Conservation (phyloP, 2,113 vertebrate genomes). For the Apteryx mantelli region DNA sequence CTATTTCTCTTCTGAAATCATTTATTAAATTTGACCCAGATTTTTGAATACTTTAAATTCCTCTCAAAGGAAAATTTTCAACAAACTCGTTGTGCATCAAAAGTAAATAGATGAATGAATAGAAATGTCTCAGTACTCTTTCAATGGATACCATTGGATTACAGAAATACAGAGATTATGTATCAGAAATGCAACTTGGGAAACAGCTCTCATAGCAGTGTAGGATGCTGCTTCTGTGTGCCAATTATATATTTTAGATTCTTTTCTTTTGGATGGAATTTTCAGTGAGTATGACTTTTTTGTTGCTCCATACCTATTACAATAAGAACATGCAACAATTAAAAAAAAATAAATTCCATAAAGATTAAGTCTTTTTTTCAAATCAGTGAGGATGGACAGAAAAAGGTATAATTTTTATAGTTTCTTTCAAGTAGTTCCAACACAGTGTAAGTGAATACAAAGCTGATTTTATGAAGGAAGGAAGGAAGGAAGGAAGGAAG, state of each 20-base stretch:
- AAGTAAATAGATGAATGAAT: not conserved
- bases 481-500: not conserved
- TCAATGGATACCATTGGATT: not conserved
- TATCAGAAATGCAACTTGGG: not conserved
- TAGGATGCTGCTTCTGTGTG: not conserved
- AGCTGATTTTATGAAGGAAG: not conserved
- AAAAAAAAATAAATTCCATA: not conserved
- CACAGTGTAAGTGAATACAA: not conserved
- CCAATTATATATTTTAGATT: not conserved
- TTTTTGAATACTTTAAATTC: constrained; percentile 8
- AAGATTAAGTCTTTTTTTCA: rapidly evolving
- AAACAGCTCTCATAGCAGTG: not conserved
- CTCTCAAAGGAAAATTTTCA: constrained; percentile 26
- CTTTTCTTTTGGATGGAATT: not conserved
- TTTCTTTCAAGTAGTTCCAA: not conserved
- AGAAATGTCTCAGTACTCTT: not conserved
- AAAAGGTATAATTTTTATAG: not conserved
- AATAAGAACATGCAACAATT: not conserved
- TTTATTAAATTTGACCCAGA: not conserved
- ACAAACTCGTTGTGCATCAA: not conserved
- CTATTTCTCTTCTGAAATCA: not conserved
- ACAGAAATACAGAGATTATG: not conserved
- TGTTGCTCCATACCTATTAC: not conserved
- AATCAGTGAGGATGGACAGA: not conserved
- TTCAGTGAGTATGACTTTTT: not conserved